A percentile compares a stretch with the other conserved stretches of the same genome.
Conservation (phyloP, 2,113 vertebrate species). For the human region DNA sequence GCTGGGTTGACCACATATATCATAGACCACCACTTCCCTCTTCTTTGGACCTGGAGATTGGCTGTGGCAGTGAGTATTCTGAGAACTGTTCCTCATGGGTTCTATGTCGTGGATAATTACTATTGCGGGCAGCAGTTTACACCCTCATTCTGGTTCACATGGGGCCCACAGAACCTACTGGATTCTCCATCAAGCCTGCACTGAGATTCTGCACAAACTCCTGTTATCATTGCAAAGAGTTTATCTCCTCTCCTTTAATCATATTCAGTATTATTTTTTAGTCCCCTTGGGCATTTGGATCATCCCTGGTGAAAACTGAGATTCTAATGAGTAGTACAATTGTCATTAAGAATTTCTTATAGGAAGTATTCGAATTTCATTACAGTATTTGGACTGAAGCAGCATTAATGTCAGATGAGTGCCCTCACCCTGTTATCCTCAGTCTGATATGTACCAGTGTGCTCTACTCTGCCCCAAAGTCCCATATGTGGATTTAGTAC, state of each 20-base stretch:
- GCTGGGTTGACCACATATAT: background rate
- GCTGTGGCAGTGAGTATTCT: background rate
- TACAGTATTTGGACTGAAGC: background rate
- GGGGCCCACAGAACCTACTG: background rate
- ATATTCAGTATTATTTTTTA: background rate
- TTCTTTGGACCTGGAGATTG: background rate
- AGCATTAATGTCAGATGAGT: background rate
- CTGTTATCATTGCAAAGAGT: background rate
- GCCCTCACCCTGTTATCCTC: background rate
- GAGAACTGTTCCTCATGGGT: background rate
- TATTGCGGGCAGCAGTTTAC: background rate
- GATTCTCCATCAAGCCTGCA: background rate
- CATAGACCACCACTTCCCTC: background rate
- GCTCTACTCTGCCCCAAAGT: background rate
- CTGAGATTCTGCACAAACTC: background rate
- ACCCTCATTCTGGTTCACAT: background rate
- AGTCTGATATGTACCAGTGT: background rate
- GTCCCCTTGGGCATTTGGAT: background rate
- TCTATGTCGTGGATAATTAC: background rate
- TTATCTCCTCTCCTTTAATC: background rate
- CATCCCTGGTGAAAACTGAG: background rate
- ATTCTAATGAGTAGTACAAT: background rate
- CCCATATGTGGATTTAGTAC: too few species aligned
- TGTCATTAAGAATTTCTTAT: background rate
- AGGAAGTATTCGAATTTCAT: background rate